Evolutionary conservation across 2,113 vertebrate species (phyloP), one percentile per base, ranked within the genome.

Genomic region (Chloroceryle aenea): DNA sequence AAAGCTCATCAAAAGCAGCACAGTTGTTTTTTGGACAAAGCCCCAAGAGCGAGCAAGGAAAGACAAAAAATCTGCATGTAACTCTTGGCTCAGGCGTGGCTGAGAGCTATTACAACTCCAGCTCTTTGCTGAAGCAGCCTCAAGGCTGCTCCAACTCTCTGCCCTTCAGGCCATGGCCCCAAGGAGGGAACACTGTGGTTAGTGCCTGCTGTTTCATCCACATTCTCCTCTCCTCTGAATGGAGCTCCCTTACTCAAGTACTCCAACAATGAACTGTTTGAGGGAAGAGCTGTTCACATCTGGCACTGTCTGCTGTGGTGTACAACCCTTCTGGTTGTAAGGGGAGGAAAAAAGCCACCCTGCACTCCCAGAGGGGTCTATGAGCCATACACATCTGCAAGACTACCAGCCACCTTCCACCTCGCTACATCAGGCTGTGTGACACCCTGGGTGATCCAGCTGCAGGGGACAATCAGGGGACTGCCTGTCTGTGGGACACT

Each of bases 301-400:
- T 2, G 0, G 15, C 52, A 30, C 52, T 8, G 6, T 7, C 32
- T 1, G 3, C 55, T 47, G 30, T 0, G 1, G 18, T 0, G 0
- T 30, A 32, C 45, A 48, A 66, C 29, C 23, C 43, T 59, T 38
- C 27, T 10, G 27, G 14, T 40, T 58, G 14, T 7, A 53, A 53
- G 6, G 6, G 27, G 26, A 55, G 36, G 32, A 81, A 55, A 76
- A 76, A 5, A 6, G 29, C 13, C 34, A 8, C 16, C 29, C 7
- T 48, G 34, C 7, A 29, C 2, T 9, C 59, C 38, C 6, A 9
- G 25, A 52, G 4, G 14, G 3, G 5, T 45, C 29, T 56, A 4
- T 20, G 43, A 76, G 32, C 12, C 43, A 59, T 3, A 26, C 10
- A 29, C 0, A 1, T 10, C 18, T 68, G 25, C 29, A 63, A 63